These are phyloP conservation scores for Amaurobius ferox DNA, from an alignment of 2,888 invertebrate genomes.

Conservation along the genomic window DNA sequence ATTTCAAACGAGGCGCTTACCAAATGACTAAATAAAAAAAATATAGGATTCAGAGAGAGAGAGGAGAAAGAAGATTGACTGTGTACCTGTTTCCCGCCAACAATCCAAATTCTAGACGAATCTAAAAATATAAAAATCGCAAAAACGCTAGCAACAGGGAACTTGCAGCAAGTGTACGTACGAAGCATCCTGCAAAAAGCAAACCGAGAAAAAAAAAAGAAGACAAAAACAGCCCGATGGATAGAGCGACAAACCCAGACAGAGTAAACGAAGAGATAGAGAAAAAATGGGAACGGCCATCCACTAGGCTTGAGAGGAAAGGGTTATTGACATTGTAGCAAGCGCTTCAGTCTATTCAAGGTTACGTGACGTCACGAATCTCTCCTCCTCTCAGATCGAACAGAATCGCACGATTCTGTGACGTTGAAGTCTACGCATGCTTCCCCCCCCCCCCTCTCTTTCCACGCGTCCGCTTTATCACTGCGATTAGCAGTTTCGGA, in stretches of 20 bases:
- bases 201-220: conserved; percentile 7
- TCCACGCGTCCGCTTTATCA: conserved; percentile 28
- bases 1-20: too few species aligned
- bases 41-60: too few species aligned
- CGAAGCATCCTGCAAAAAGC: not conserved
- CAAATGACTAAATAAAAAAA: too few species aligned
- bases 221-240: conserved; percentile 24
- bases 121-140: not conserved
- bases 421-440: conserved; percentile 37
- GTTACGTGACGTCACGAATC: conserved; percentile 63
- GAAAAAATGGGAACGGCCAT: conserved; percentile 45
- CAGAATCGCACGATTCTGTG: conserved; percentile 64
- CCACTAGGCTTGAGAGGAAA: conserved; percentile 40
- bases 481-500: not conserved
- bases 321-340: conserved; percentile 69
- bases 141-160: conserved; percentile 39
- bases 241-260: conserved; percentile 16
- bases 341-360: conserved; percentile 56
- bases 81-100: not conserved
- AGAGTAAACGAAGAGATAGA: conserved; percentile 21
- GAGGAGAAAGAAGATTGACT: too few species aligned
- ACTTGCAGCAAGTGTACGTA: conserved; percentile 8
- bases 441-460: conserved; percentile 43
- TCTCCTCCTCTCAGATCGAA: conserved; percentile 62
- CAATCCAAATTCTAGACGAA: not conserved